Evolutionary conservation across 2,888 invertebrate genomes (phyloP), one percentile per base, ranked within the genome.

Genomic region (Aporophyla nigra): DNA sequence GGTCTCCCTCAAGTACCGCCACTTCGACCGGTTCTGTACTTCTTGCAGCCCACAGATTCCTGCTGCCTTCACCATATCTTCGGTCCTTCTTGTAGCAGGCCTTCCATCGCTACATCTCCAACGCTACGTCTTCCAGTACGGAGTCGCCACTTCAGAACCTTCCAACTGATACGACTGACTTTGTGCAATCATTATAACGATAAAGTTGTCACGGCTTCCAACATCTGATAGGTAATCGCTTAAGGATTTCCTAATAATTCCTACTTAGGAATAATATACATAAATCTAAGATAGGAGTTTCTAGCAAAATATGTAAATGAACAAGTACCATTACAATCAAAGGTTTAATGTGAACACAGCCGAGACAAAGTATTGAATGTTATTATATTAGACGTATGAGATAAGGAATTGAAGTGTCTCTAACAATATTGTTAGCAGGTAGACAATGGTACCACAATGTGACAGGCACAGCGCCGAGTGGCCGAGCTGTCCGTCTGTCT

Each of bases 401-500:
- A 89, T 82, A 83, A 80, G 80, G 76, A 67, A 67, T 67, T 76
- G 71, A 80, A 82, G 78, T 76, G 78, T 56, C 78, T 82, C 77
- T 84, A 82, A 86, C 69, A 83, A 87, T 84, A 84, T 83, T 83
- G 78, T 86, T 77, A 78, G 61, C 63, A 75, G 74, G 73, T 86
- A 87, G 81, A 88, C 87, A 87, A 87, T 88, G 70, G 87, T 43
- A 63, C 49, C 56, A 58, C 74, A 68, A 49, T 69, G 84, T 87
- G 88, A 88, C 89, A 87, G 82, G 85, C 88, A 87, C 88, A 86
- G 88, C 90, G 80, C 82, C 86, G 67, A 78, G 84, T 78, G 90
- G 80, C 82, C 86, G 65, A 80, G 84, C 78, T 89, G 90, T 89
- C 91, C 84, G 87, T 89, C 90, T 86, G 90, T 87, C 89, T 89